A percentile compares a stretch with the other conserved stretches of the same genome.
These are phyloP conservation scores for Pelvicachromis taeniatus DNA, from an alignment of 2,113 vertebrate genomes.

Conservation along the genomic window DNA sequence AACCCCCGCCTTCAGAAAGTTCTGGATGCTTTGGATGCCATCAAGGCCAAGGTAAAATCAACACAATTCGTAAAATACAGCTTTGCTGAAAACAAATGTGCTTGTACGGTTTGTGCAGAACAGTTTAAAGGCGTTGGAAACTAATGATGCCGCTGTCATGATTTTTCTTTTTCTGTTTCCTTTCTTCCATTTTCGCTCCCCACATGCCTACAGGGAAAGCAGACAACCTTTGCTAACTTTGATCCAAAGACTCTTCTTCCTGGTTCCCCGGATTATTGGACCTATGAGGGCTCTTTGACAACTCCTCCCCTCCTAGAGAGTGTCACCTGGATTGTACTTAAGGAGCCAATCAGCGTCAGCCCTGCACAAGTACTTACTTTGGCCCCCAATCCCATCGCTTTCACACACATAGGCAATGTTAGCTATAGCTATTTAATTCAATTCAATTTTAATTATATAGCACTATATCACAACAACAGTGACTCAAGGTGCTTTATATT, in stretches of 20 bases:
- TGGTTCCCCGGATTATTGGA: slow-evolving; percentile 81
- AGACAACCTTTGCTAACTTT: slow-evolving; percentile 78
- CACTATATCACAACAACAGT: background rate
- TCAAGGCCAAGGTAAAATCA: slow-evolving; percentile 82
- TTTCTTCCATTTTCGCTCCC: background rate
- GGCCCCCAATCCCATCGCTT: background rate
- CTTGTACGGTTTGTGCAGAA: background rate
- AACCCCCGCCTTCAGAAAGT: slow-evolving; percentile 84
- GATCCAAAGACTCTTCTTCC: slow-evolving; percentile 84
- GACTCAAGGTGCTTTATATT: background rate
- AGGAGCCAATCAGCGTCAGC: slow-evolving; percentile 82
- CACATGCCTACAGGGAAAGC: slow-evolving; percentile 74
- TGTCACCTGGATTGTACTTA: slow-evolving; percentile 89
- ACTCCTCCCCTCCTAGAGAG: slow-evolving; percentile 89
- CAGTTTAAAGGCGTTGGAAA: background rate
- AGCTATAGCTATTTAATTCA: background rate
- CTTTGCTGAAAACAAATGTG: background rate
- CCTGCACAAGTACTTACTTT: slow-evolving; percentile 78
- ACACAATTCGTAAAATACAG: background rate
- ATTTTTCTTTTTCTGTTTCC: background rate
- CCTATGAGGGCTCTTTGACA: slow-evolving; percentile 90
- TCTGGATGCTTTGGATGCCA: slow-evolving; percentile 74
- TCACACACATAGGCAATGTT: background rate
- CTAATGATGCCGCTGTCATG: accelerated
- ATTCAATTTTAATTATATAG: background rate